Percentiles rank a stretch among this genome's conserved stretches.
These are phyloP conservation scores for Aurelia aurita DNA, from an alignment of 30 jellyfish, hydroid and myxozoan genomes.

Conservation along the genomic window DNA sequence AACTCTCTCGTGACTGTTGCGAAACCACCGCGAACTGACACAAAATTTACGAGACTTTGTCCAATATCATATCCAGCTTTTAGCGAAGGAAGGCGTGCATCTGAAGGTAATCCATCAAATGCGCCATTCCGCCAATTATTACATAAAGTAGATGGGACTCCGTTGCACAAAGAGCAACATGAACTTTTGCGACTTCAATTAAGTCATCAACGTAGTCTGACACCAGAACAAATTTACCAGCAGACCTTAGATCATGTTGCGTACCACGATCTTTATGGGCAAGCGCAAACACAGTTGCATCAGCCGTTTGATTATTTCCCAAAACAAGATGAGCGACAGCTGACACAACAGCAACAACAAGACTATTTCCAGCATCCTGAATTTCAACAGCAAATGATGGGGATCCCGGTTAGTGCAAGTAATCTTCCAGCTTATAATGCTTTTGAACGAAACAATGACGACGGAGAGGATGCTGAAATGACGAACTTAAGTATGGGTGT, in stretches of 20 bases:
- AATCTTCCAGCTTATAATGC: conserved; percentile 2
- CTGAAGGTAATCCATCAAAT: conserved; percentile 93
- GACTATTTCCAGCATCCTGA: conserved; percentile 22
- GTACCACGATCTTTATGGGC: conserved; percentile 55
- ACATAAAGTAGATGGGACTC: conserved; percentile 84
- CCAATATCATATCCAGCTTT: conserved; percentile 81
- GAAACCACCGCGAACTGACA: conserved; percentile 62
- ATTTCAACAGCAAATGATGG: conserved; percentile 17
- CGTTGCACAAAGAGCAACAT: conserved; percentile 73
- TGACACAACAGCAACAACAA: conserved; percentile 38
- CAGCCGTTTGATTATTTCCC: conserved; percentile 48
- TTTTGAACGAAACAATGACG: conserved; percentile 34
- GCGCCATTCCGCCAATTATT: conserved; percentile 95
- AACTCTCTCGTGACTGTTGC: conserved; percentile 70
- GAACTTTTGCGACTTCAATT: conserved; percentile 81
- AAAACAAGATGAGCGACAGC: conserved; percentile 23
- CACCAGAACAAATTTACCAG: conserved; percentile 86
- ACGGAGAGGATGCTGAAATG: conserved; percentile 62
- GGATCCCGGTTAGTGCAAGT: conserved; percentile 9
- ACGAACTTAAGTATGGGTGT: conserved; percentile 58
- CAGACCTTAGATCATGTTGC: conserved; percentile 81
- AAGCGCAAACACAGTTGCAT: conserved; percentile 18
- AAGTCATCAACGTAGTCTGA: conserved; percentile 77
- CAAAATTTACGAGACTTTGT: conserved; percentile 34
- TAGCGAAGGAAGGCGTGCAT: conserved; percentile 96